Evolutionary conservation across 2,113 vertebrate genomes (phyloP), one percentile per base, ranked within the genome.

Genomic region (Pomatorhinus ruficollis): DNA sequence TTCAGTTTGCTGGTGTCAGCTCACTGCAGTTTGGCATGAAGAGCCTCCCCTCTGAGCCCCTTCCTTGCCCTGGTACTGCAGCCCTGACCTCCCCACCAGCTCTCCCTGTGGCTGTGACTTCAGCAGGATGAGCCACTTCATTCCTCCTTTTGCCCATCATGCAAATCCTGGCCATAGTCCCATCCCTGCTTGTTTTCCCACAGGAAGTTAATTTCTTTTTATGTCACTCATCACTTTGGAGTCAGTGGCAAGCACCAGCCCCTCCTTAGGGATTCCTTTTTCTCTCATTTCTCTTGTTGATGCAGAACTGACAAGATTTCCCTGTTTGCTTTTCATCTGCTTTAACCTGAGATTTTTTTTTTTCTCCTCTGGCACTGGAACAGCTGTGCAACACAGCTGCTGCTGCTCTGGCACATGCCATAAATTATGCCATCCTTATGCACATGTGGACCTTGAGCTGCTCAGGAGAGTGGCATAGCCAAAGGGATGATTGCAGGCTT

Each of bases 241-340:
- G 37, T 60, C 12, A 1, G 77, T 49, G 87, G 74, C 9, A 5
- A 68, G 57, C 33, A 7, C 72, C 57, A 72, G 70, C 84, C 24
- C 89, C 81, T 96, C 93, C 89, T 72, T 50, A 65, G 93, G 74
- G 74, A 89, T 64, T 57, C 39, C 61, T 61, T 82, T 81, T 82
- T 47, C 81, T 83, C 56, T 18, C 1, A 0, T 71, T 35, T 42
- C 27, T 52, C 33, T 68, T 8, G 0, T 42, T 88, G 68, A 83
- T 77, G 85, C 90, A 94, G 85, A 95, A 60, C 33, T 95, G 90
- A 83, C 85, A 76, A 8, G 6, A 5, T 90, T 80, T 91, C 79
- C 59, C 88, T 70, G 25, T 89, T 92, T 78, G 69, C 50, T 94
- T 90, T 75, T 77, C 79, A 64, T 75, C 88, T 86, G 54, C 92